phyloP scores from a whole-genome alignment of 2,888 invertebrate species.

The Myopa testacea region DNA sequence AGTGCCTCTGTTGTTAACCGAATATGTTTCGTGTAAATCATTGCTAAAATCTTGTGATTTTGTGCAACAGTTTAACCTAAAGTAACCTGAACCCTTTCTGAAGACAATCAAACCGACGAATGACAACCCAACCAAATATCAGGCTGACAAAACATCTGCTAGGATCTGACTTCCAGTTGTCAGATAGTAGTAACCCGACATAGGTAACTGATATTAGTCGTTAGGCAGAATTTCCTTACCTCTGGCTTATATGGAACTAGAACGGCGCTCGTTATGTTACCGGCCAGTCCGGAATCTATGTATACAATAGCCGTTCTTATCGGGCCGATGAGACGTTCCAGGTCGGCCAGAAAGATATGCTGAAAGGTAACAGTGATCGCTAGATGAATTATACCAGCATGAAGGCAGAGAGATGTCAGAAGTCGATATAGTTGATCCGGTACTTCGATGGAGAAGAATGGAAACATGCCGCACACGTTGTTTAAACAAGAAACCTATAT shows the following conservation, averaged over 20 bases:
- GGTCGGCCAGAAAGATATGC: conserved; percentile 93
- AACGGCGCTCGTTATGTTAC: conserved; percentile 96
- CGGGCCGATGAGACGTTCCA: conserved; percentile 96
- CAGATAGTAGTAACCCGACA: too few species aligned
- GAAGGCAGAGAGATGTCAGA: conserved; percentile 96
- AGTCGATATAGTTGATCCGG: conserved; percentile 98
- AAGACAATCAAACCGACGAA: too few species aligned
- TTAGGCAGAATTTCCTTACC: conserved; percentile 69
- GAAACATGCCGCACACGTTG: conserved; percentile 97
- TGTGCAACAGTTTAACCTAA: too few species aligned
- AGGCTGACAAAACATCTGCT: too few species aligned
- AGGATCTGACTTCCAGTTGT: too few species aligned
- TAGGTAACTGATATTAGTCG: too few species aligned
- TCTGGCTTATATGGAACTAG: conserved; percentile 97
- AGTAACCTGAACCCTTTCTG: too few species aligned
- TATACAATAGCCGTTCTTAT: conserved; percentile 93
- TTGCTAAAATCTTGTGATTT: too few species aligned
- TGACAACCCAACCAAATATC: too few species aligned
- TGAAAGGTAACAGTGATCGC: conserved; percentile 90
- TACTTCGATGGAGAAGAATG: conserved; percentile 89
- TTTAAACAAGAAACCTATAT: conserved; percentile 92
- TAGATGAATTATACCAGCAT: conserved; percentile 94
- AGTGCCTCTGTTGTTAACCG: too few species aligned
- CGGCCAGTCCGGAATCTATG: conserved; percentile 93
- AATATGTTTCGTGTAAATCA: too few species aligned